Evolutionary conservation across 2,113 vertebrate genomes (phyloP).

Genomic region (Phalacrocorax pelagicus): DNA sequence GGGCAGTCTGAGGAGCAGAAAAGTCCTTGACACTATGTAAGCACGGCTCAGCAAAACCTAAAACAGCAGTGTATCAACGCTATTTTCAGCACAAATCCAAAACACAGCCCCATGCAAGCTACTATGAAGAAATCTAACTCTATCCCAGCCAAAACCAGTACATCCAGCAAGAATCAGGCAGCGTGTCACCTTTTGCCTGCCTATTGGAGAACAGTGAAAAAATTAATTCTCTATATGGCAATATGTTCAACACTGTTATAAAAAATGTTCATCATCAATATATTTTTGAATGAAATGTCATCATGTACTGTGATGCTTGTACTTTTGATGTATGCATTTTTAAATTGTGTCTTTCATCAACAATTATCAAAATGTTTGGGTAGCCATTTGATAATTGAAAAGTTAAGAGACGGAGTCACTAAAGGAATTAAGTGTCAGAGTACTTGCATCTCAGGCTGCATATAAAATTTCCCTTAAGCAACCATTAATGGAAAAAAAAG

Average conservation of each 20-base stretch:
- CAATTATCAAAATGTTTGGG: background rate
- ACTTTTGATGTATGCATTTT: background rate
- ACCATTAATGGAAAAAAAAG: background rate
- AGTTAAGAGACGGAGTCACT: background rate
- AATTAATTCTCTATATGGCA: background rate
- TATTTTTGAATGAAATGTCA: background rate
- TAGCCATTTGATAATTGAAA: background rate
- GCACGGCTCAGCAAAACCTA: background rate
- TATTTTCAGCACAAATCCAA: background rate
- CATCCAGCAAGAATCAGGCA: background rate
- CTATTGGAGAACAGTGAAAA: background rate
- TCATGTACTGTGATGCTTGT: background rate
- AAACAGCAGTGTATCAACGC: background rate
- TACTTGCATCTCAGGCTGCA: background rate
- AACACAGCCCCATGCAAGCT: background rate
- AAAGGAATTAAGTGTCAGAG: background rate
- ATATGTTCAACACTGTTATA: background rate
- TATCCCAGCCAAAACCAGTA: background rate
- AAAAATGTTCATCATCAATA: background rate
- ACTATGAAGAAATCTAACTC: background rate
- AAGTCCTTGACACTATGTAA: background rate
- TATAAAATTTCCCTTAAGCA: background rate
- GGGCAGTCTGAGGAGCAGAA: background rate
- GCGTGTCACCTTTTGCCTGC: background rate
- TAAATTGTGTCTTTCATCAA: background rate